Percentiles rank a stretch among this genome's conserved stretches.
Evolutionary conservation across 2,888 invertebrate species (phyloP).

Genomic region (Lymantria dispar): DNA sequence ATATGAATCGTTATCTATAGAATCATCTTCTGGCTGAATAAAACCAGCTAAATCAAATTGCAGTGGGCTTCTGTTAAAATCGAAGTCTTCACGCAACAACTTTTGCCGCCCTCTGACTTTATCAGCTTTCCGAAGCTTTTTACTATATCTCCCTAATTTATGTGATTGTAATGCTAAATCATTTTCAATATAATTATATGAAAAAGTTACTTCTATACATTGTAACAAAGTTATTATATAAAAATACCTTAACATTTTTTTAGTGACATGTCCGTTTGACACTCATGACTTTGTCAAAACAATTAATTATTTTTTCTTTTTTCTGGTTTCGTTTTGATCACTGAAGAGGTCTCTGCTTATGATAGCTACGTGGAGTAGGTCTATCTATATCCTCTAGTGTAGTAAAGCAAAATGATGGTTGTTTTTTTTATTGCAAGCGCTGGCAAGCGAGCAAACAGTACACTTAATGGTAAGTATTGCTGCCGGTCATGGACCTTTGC

Average conservation of each 20-base stretch:
- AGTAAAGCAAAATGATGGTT: too few species aligned
- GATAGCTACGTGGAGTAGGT: too few species aligned
- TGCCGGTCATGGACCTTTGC: too few species aligned
- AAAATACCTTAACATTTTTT: conserved; percentile 31
- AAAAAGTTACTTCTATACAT: conserved; percentile 27
- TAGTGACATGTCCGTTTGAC: conserved; percentile 25
- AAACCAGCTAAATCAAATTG: conserved; percentile 58
- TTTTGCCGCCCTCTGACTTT: conserved; percentile 5
- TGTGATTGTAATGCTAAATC: conserved; percentile 1
- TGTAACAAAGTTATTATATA: conserved; percentile 32
- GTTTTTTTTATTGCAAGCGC: too few species aligned
- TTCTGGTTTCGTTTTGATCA: too few species aligned
- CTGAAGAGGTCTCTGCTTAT: too few species aligned
- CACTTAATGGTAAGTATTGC: too few species aligned
- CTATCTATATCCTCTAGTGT: too few species aligned
- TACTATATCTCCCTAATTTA: conserved; percentile 9
- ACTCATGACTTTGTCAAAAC: neutral
- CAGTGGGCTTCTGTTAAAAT: conserved; percentile 32
- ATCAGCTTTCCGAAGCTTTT: conserved; percentile 6
- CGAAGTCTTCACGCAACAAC: conserved; percentile 12
- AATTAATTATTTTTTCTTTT: neutral
- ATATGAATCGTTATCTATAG: conserved; percentile 15
- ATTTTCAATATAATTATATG: conserved; percentile 22
- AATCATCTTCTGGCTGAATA: conserved; percentile 43
- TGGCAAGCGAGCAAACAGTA: too few species aligned